Percentiles rank a stretch among this genome's conserved stretches.
These are phyloP conservation scores for Amazona guildingii DNA, from an alignment of 2,113 vertebrate species.

Conservation along the genomic window DNA sequence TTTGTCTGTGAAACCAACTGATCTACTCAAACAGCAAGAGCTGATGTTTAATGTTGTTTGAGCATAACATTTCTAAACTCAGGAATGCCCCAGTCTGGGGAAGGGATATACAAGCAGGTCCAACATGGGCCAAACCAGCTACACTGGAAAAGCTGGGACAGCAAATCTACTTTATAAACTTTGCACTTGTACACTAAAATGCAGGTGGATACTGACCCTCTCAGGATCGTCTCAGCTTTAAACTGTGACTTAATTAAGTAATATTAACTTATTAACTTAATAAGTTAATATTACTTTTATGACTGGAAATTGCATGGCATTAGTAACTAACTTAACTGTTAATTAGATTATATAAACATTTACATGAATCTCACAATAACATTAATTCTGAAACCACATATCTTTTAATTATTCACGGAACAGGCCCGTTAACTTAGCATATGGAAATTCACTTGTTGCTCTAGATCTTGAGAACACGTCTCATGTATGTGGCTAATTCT, in stretches of 20 bases:
- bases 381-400: neutral
- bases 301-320: neutral
- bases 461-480: neutral
- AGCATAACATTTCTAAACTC: neutral
- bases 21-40: neutral
- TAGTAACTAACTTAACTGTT: neutral
- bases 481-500: neutral
- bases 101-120: neutral
- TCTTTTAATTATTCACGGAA: neutral
- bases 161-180: neutral
- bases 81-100: neutral
- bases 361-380: neutral
- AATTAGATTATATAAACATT: neutral
- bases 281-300: neutral
- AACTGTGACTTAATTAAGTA: neutral
- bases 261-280: too few species aligned
- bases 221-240: neutral
- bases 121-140: neutral
- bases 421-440: neutral
- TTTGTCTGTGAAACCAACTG: neutral
- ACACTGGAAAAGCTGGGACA: neutral
- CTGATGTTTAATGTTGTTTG: neutral
- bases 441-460: neutral
- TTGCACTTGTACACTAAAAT: neutral
- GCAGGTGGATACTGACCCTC: neutral